phyloP scores from a whole-genome alignment of 2,888 invertebrate species.

The Dasysyrphus albostriatus region DNA sequence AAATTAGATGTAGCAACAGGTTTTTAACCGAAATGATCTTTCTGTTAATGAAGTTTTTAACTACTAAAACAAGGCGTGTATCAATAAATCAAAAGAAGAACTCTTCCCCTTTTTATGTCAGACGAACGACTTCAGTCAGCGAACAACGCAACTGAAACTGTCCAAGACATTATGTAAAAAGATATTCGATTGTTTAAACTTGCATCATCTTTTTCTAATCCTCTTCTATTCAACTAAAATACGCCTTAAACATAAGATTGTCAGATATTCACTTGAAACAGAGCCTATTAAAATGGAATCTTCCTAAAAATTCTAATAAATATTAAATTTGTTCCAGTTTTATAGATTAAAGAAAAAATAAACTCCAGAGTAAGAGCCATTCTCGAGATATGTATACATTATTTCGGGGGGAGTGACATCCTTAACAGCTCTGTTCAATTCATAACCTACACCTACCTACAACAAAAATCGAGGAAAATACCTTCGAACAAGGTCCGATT shows the following conservation, averaged over 20 bases:
- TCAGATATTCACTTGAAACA: conserved; percentile 23
- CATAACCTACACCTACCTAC: background rate
- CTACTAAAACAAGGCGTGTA: conserved; percentile 8
- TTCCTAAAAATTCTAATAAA: conserved; percentile 44
- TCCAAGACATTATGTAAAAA: conserved; percentile 9
- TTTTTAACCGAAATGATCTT: background rate
- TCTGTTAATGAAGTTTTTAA: conserved; percentile 10
- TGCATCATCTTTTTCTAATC: conserved; percentile 36
- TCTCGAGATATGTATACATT: background rate
- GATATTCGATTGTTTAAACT: conserved; percentile 6
- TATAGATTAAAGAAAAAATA: conserved; percentile 33
- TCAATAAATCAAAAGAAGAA: conserved; percentile 23
- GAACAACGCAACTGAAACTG: background rate
- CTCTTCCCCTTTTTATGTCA: background rate
- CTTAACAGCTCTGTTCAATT: conserved; percentile 28
- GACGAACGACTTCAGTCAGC: background rate
- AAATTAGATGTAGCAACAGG: background rate
- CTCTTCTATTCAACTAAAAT: conserved; percentile 12
- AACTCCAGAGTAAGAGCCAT: conserved; percentile 4
- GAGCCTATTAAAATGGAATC: conserved; percentile 20
- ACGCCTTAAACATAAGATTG: conserved; percentile 21
- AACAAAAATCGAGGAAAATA: conserved; percentile 23
- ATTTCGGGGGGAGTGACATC: conserved; percentile 61
- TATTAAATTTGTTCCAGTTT: conserved; percentile 66
- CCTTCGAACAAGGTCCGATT: conserved; percentile 44